Evolutionary conservation across 1,140 invertebrate species (phyloP).

Genomic region (Patella vulgata): DNA sequence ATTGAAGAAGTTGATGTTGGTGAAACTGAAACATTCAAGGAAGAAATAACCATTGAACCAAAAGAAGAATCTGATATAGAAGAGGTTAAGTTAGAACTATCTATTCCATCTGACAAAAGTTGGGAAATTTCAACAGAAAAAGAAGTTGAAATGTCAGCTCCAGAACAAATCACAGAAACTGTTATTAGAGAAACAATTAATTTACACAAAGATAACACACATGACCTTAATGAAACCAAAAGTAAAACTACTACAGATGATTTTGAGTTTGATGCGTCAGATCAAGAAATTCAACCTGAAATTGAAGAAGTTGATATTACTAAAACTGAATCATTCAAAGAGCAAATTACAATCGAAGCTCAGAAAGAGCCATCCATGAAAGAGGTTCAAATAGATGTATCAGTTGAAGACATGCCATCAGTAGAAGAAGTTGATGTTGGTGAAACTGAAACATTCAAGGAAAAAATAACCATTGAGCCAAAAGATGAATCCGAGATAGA

Average conservation of each 20-base stretch:
- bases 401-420: slow-evolving; percentile 10
- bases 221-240: slow-evolving; percentile 7
- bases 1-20: too few species aligned
- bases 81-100: background rate
- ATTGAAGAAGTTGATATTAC: background rate
- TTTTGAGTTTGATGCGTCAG: slow-evolving; percentile 8
- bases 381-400: slow-evolving; percentile 10
- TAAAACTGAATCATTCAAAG: slow-evolving; percentile 8
- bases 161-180: slow-evolving; percentile 15
- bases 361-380: slow-evolving; percentile 13
- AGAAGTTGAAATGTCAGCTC: slow-evolving; percentile 13
- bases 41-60: too few species aligned
- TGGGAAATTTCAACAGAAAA: slow-evolving; percentile 3
- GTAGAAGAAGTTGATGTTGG: slow-evolving; percentile 13
- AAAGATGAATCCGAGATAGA: slow-evolving; percentile 9
- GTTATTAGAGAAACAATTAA: slow-evolving; percentile 6
- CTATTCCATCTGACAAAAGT: too few species aligned
- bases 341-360: slow-evolving; percentile 19
- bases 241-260: slow-evolving; percentile 22
- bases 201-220: slow-evolving; percentile 1
- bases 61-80: background rate
- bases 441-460: slow-evolving; percentile 17
- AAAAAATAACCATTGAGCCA: slow-evolving; percentile 22
- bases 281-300: too few species aligned
- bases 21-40: too few species aligned